Conservation (phyloP, 2,888 invertebrate species). For the Metellina segmentata region DNA sequence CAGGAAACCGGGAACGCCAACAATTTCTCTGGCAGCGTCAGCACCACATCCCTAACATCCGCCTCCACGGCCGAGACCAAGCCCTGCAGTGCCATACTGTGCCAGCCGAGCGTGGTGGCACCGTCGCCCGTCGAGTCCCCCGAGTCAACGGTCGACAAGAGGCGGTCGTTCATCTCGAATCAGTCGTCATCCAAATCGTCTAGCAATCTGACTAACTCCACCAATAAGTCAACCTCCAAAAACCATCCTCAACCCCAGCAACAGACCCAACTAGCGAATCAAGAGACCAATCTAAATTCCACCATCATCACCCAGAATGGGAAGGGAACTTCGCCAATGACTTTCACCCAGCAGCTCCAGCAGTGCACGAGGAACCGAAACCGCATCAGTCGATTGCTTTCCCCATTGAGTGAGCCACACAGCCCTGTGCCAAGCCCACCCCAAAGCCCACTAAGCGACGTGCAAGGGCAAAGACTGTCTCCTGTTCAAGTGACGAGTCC, state of each 20-base stretch:
- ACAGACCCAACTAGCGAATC: conserved; percentile 28
- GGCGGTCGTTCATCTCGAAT: conserved; percentile 81
- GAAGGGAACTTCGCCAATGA: conserved; percentile 84
- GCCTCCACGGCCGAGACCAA: conserved; percentile 84
- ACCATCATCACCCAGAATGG: conserved; percentile 23
- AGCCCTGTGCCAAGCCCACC: conserved; percentile 91
- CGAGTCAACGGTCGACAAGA: conserved; percentile 82
- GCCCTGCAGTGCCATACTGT: conserved; percentile 84
- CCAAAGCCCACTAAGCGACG: conserved; percentile 85
- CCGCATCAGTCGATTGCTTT: conserved; percentile 84
- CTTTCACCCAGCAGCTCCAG: conserved; percentile 95
- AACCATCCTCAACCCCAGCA: conserved; percentile 46
- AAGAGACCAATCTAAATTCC: conserved; percentile 29
- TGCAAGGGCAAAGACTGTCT: conserved; percentile 74
- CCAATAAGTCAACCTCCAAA: conserved; percentile 82
- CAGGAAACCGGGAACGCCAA: conserved; percentile 58
- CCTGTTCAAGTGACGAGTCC: conserved; percentile 77
- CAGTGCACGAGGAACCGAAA: conserved; percentile 88
- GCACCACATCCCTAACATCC: conserved; percentile 78
- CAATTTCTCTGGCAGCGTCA: conserved; percentile 67
- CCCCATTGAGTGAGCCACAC: conserved; percentile 85
- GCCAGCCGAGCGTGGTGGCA: conserved; percentile 77
- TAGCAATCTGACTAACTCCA: conserved; percentile 88
- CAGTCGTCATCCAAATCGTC: conserved; percentile 86
- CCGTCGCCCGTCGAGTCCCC: conserved; percentile 80